Conservation (phyloP, 2,797 vertebrate genomes). For the Hyperoplus immaculatus region DNA sequence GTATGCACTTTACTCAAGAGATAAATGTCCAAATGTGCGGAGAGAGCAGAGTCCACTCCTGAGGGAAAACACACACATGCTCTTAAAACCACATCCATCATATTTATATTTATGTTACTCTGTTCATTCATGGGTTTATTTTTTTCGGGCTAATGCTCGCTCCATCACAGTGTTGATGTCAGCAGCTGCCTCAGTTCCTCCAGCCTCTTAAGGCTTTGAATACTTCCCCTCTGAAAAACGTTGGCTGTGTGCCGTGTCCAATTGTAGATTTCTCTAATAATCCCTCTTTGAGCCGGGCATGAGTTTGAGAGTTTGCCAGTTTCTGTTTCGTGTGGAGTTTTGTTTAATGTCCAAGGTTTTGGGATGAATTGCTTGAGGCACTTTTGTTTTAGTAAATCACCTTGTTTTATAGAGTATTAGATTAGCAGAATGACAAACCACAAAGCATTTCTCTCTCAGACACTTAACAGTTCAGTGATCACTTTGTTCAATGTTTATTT, state of each 20-base stretch:
- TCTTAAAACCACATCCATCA: slow-evolving; percentile 16
- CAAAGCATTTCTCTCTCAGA: neutral
- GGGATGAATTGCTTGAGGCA: slow-evolving; percentile 22
- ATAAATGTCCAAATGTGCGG: slow-evolving; percentile 44
- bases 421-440: slow-evolving; percentile 21
- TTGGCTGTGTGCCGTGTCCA: slow-evolving; percentile 45
- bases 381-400: too few relatives aligned
- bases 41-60: slow-evolving; percentile 40
- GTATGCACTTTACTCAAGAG: slow-evolving; percentile 57
- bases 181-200: slow-evolving; percentile 57
- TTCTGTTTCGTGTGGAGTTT: slow-evolving; percentile 36
- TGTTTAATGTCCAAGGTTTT: slow-evolving; percentile 42
- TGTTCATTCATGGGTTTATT: slow-evolving; percentile 51
- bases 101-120: slow-evolving; percentile 16
- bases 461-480: too few relatives aligned
- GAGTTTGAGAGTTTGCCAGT: slow-evolving; percentile 35
- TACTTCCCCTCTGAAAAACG: slow-evolving; percentile 36
- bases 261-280: slow-evolving; percentile 49
- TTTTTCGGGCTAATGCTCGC: slow-evolving; percentile 51
- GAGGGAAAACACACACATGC: slow-evolving; percentile 10
- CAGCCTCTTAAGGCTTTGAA: slow-evolving; percentile 34
- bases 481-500: too few relatives aligned
- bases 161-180: slow-evolving; percentile 53
- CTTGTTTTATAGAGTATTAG: too few relatives aligned
- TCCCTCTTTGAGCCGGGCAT: slow-evolving; percentile 8